Conservation (phyloP, 2,888 invertebrate species). For the Xestia ashworthii region DNA sequence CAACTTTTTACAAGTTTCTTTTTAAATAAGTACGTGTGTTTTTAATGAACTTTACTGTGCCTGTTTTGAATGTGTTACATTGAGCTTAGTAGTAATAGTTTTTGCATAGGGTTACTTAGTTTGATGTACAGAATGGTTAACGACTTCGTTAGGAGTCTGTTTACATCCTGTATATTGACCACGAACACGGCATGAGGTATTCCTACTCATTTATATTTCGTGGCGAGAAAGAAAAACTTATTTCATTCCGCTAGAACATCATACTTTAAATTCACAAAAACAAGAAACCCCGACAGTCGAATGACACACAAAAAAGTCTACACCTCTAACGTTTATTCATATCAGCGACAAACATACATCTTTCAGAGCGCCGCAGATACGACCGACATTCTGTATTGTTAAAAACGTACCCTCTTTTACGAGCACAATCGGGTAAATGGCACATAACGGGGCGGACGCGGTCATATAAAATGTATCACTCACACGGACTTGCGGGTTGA, state of each 20-base stretch:
- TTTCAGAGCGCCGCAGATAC: slow-evolving; percentile 49
- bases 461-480: slow-evolving; percentile 66
- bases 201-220: neutral
- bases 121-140: too few species aligned
- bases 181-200: neutral
- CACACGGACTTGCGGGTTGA: slow-evolving; percentile 38
- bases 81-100: too few species aligned
- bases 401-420: slow-evolving; percentile 68
- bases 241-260: neutral
- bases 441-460: slow-evolving; percentile 62
- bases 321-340: slow-evolving; percentile 53
- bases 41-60: too few species aligned
- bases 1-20: too few species aligned
- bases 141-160: too few species aligned
- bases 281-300: neutral
- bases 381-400: slow-evolving; percentile 61
- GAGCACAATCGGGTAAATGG: slow-evolving; percentile 65
- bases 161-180: neutral
- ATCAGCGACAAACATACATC: slow-evolving; percentile 46
- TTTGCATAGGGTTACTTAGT: too few species aligned
- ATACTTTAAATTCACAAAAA: neutral
- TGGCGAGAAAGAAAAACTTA: neutral
- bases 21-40: too few species aligned
- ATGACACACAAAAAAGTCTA: slow-evolving; percentile 5
- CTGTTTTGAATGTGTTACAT: too few species aligned